Evolutionary conservation across 2,797 vertebrate species (phyloP), one percentile per base, ranked within the genome.

Genomic region (Oreochromis mossambicus): DNA sequence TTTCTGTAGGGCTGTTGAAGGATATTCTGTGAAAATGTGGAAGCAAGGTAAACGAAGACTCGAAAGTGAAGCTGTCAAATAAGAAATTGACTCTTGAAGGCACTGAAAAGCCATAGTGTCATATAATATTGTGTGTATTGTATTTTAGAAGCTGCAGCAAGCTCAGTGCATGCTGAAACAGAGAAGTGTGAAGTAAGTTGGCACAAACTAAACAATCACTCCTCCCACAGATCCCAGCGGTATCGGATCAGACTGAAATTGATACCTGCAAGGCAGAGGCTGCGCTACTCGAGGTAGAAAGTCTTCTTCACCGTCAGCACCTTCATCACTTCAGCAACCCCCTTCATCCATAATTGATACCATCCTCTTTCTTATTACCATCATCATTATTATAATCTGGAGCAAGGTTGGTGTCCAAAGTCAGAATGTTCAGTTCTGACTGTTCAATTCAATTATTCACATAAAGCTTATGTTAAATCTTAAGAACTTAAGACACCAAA

Each of bases 211-310:
- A 87, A 85, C 77, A 38, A 13, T 77, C 58, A n/a, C 77, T 91
- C 82, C 85, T 82, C 89, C 88, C 55, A 89, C 95, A 97, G 97
- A 96, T 97, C 89, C 89, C 93, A 51, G 93, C 91, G 36, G 91
- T 77, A 1, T 94, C 94, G 2, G 96, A 97, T 79, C 96, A 97
- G 91, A 96, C 94, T 77, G 95, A 94, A 3, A 96, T 96, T 83
- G 92, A 96, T 56, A 94, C 91, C 41, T 97, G 97, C 91, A 91
- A 94, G 77, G 93, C 91, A 15, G 94, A 95, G 90, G 83, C 90
- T 50, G 85, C 88, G 8, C 92, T 86, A 2, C 91, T 89, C 3
- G 94, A 96, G 95, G 97, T 97, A 95, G 82, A 88, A 86, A 66
- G n/a, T 66, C 88, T 29, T 73, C 76, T n/a, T 56, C 48, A 6